A percentile compares a stretch with the other conserved stretches of the same genome.
Evolutionary conservation across 2,888 invertebrate species (phyloP).

Genomic region (Sinelater perroti): DNA sequence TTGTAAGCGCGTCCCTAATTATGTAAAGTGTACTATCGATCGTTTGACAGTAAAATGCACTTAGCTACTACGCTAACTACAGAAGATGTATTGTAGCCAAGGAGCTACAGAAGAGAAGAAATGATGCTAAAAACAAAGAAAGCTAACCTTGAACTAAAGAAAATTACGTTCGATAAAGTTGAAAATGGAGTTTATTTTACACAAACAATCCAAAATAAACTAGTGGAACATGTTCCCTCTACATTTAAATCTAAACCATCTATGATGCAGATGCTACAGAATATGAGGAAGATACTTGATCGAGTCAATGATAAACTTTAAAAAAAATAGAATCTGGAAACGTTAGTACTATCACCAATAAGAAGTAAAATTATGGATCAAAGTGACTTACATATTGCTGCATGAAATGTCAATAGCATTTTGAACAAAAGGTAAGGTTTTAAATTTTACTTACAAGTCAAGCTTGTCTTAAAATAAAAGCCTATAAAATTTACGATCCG

Average conservation of each 20-base stretch:
- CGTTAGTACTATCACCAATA: slow-evolving; percentile 20
- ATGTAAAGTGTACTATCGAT: not conserved
- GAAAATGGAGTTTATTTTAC: not conserved
- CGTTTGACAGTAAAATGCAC: slow-evolving; percentile 8
- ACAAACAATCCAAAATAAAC: not conserved
- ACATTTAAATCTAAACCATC: not conserved
- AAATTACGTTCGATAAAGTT: not conserved
- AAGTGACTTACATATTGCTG: not conserved
- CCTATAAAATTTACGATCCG: slow-evolving; percentile 20
- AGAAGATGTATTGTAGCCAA: no score
- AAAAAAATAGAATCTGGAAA: slow-evolving; percentile 17
- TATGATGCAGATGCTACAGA: not conserved
- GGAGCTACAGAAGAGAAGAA: slow-evolving; percentile 12
- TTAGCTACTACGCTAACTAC: slow-evolving; percentile 2
- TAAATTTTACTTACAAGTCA: slow-evolving; percentile 24
- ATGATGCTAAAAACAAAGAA: not conserved
- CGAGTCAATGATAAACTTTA: slow-evolving; percentile 24
- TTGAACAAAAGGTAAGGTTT: slow-evolving; percentile 13
- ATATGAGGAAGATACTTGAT: slow-evolving; percentile 20
- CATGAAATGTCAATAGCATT: slow-evolving; percentile 8
- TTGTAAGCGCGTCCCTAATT: not conserved
- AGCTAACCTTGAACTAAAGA: not conserved
- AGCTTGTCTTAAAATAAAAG: slow-evolving; percentile 23
- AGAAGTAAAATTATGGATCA: slow-evolving; percentile 8
- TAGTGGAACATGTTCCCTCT: not conserved